A percentile compares a stretch with the other conserved stretches of the same genome.
phyloP scores from a whole-genome alignment of 2,888 invertebrate genomes.

The Laspeyria flexula region DNA sequence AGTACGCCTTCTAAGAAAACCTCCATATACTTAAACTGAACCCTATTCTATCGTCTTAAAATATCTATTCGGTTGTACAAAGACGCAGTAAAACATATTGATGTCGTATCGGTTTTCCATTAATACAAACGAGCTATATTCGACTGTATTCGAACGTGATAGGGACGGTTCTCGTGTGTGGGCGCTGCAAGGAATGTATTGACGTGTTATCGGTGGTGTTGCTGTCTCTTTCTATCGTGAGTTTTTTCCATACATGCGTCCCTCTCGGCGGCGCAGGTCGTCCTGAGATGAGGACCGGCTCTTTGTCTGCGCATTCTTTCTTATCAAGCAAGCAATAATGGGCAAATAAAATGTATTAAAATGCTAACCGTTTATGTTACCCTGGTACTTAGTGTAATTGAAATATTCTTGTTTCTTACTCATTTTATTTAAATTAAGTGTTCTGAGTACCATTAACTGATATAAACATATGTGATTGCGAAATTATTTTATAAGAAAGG shows the following conservation, averaged over 20 bases:
- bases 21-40: constrained; percentile 48
- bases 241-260: constrained; percentile 74
- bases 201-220: constrained; percentile 84
- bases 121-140: constrained; percentile 57
- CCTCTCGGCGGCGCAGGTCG: constrained; percentile 75
- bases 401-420: constrained; percentile 43
- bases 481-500: neutral
- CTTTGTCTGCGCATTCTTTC: constrained; percentile 83
- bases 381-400: constrained; percentile 64
- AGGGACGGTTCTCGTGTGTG: constrained; percentile 64
- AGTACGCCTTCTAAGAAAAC: constrained; percentile 83
- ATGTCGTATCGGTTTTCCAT: constrained; percentile 86
- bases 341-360: constrained; percentile 66
- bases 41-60: constrained; percentile 57
- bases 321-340: constrained; percentile 70
- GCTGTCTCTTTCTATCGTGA: constrained; percentile 72
- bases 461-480: constrained; percentile 2
- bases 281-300: constrained; percentile 76
- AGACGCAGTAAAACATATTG: constrained; percentile 79
- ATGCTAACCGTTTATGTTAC: constrained; percentile 56
- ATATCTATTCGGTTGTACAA: constrained; percentile 53
- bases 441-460: constrained; percentile 1
- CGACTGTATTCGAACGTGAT: constrained; percentile 47
- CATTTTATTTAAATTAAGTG: constrained; percentile 36
- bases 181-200: constrained; percentile 78